These are phyloP conservation scores for Tryphoninae sp. DNA, from an alignment of 2,888 invertebrate genomes.

Conservation along the genomic window DNA sequence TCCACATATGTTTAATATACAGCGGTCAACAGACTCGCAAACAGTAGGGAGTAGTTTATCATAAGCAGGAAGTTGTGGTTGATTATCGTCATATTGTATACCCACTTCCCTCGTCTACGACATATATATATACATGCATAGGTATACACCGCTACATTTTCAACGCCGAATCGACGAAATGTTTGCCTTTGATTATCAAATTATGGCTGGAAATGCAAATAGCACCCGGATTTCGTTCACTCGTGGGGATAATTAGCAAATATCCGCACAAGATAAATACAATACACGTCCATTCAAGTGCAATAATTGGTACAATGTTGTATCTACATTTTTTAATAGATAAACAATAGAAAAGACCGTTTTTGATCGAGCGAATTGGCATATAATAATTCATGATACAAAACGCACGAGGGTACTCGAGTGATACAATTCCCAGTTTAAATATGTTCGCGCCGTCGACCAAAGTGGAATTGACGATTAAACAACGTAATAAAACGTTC, in stretches of 20 bases:
- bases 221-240: neutral
- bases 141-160: neutral
- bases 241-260: neutral
- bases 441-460: neutral
- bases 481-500: too few species aligned
- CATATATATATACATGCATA: neutral
- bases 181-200: neutral
- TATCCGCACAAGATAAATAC: neutral
- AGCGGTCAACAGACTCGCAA: constrained; percentile 35
- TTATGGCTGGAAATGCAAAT: neutral
- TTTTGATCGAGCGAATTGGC: too few species aligned
- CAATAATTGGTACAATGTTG: neutral
- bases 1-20: constrained; percentile 36
- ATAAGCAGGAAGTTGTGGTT: constrained; percentile 30
- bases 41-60: constrained; percentile 42
- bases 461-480: too few species aligned
- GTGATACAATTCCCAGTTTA: neutral
- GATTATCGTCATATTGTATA: constrained; percentile 25
- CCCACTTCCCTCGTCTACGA: neutral
- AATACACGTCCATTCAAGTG: neutral
- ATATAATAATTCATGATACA: neutral
- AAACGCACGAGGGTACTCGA: neutral
- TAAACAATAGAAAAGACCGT: too few species aligned
- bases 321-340: neutral
- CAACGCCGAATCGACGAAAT: neutral